phyloP scores from a whole-genome alignment of 2,113 vertebrate species.

The Panthera leo region DNA sequence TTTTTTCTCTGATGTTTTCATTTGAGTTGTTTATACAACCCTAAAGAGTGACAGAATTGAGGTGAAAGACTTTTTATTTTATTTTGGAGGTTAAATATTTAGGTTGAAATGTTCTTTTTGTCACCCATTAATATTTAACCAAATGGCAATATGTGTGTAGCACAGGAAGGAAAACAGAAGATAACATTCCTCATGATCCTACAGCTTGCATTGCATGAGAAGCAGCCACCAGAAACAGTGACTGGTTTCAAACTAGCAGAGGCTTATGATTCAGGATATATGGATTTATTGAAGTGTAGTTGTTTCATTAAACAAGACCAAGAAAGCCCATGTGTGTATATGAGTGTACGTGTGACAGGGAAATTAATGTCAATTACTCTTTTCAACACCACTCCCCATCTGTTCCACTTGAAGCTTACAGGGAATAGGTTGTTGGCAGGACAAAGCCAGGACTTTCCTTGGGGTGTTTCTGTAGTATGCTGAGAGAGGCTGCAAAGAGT shows the following conservation, averaged over 20 bases:
- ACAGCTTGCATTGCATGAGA: not conserved
- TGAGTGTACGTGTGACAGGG: not conserved
- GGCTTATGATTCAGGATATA: not conserved
- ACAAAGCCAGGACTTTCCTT: not conserved
- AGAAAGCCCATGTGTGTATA: not conserved
- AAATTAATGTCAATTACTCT: constrained; percentile 26
- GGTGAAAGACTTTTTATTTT: constrained; percentile 26
- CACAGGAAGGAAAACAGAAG: constrained; percentile 17
- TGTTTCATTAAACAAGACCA: constrained; percentile 35
- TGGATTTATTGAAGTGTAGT: not conserved
- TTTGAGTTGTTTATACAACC: not conserved
- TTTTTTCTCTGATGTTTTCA: not conserved
- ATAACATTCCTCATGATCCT: not conserved
- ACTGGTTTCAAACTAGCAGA: not conserved
- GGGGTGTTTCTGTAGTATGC: not conserved
- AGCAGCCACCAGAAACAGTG: not conserved
- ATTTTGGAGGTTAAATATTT: constrained; percentile 55
- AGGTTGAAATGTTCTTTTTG: not conserved
- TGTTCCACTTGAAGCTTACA: not conserved
- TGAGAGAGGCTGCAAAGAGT: not conserved
- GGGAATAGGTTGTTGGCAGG: not conserved
- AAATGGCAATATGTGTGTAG: not conserved
- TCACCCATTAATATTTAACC: constrained; percentile 51
- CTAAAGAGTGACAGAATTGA: not conserved
- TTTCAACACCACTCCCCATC: not conserved